Evolutionary conservation across 2,888 invertebrate genomes (phyloP).

Genomic region (Tetramorium bicarinatum): DNA sequence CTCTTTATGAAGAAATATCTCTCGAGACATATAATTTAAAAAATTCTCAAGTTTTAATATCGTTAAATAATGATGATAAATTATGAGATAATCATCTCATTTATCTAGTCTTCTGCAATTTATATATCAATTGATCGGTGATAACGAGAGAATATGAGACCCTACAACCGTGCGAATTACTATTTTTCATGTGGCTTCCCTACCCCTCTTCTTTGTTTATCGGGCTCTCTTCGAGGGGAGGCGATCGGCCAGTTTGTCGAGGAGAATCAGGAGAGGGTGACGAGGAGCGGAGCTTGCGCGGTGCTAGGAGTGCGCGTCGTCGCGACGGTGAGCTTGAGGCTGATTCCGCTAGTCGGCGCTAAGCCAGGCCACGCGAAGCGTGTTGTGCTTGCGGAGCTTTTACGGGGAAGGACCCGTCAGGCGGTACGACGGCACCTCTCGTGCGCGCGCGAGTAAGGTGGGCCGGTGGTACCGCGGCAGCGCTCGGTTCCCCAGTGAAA

Average conservation of each 20-base stretch:
- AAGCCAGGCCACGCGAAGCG: conserved; percentile 80
- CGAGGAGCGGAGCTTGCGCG: conserved; percentile 77
- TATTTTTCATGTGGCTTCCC: conserved; percentile 60
- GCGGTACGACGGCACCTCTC: conserved; percentile 51
- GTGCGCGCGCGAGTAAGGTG: conserved; percentile 65
- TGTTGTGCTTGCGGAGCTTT: conserved; percentile 75
- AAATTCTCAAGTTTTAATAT: background rate
- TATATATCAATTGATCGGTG: background rate
- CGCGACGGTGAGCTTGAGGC: conserved; percentile 66
- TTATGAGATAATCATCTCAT: background rate
- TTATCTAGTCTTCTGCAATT: background rate
- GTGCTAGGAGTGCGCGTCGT: conserved; percentile 63
- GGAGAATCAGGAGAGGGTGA: conserved; percentile 41
- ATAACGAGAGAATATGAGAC: background rate
- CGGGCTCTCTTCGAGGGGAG: background rate
- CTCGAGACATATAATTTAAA: background rate
- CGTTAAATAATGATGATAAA: background rate
- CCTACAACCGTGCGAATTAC: conserved; percentile 49
- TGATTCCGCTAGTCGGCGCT: conserved; percentile 83
- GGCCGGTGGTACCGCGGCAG: conserved; percentile 69
- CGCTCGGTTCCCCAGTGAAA: conserved; percentile 58
- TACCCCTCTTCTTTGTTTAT: conserved; percentile 55
- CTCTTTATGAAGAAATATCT: background rate
- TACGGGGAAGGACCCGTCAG: conserved; percentile 63
- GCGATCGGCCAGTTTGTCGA: conserved; percentile 33